Percentiles rank a stretch among this genome's conserved stretches.
These are phyloP conservation scores for Cyaniris semiargus DNA, from an alignment of 2,888 invertebrate genomes.

Conservation along the genomic window DNA sequence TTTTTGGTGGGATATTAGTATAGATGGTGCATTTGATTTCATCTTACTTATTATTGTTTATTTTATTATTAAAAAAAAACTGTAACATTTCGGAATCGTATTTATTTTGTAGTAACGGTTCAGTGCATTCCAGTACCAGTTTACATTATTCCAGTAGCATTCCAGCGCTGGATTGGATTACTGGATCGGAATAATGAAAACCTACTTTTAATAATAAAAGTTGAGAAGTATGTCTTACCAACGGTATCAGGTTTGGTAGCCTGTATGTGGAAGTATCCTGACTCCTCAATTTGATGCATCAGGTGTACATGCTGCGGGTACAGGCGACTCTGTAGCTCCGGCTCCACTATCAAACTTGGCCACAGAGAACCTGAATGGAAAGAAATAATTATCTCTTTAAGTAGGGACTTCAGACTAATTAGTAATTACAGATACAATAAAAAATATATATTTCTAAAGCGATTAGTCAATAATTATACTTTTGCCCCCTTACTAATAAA, in stretches of 20 bases:
- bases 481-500: too few species aligned
- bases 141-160: too few species aligned
- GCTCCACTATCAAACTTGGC: slow-evolving; percentile 74
- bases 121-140: too few species aligned
- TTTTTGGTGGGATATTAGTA: too few species aligned
- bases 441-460: too few species aligned
- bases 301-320: slow-evolving; percentile 68
- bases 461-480: too few species aligned
- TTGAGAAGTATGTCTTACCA: slow-evolving; percentile 66
- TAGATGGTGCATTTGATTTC: background rate
- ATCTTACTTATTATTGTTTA: background rate
- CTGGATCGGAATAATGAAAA: too few species aligned
- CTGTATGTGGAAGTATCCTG: slow-evolving; percentile 75
- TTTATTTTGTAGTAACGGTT: background rate
- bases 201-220: background rate
- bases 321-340: slow-evolving; percentile 66
- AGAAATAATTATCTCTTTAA: slow-evolving; percentile 1
- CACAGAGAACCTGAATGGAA: slow-evolving; percentile 69
- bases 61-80: background rate
- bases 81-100: background rate
- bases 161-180: too few species aligned
- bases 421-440: too few species aligned
- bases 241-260: slow-evolving; percentile 88
- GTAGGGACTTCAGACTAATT: too few species aligned
- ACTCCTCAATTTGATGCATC: slow-evolving; percentile 53